These are phyloP conservation scores for Spicauda simplicius DNA, from an alignment of 2,888 invertebrate species.

Conservation along the genomic window DNA sequence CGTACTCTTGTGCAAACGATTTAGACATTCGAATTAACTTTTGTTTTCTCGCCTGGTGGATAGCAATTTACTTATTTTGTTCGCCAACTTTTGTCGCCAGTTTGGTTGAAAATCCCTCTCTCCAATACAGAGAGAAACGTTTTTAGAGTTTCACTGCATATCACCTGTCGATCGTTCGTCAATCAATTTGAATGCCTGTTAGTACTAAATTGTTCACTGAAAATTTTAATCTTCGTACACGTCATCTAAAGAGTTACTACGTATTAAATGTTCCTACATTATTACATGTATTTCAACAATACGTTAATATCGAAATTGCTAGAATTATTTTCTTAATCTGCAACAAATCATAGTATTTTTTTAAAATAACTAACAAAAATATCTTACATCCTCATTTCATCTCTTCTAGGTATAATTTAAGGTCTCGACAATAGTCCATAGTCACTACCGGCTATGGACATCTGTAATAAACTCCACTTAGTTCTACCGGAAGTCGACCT, in stretches of 20 bases:
- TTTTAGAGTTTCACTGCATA: conserved; percentile 3
- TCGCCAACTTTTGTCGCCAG: conserved; percentile 14
- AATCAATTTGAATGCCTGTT: background rate
- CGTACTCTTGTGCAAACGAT: conserved; percentile 57
- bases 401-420: too few relatives aligned
- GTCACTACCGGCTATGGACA: too few relatives aligned
- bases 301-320: too few relatives aligned
- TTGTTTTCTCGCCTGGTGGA: conserved; percentile 34
- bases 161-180: conserved; percentile 10
- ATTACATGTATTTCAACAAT: too few relatives aligned
- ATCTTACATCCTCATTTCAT: background rate
- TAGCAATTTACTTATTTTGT: conserved; percentile 32
- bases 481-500: too few relatives aligned
- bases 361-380: too few relatives aligned
- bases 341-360: too few relatives aligned
- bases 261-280: too few relatives aligned
- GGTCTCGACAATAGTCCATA: too few relatives aligned
- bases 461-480: too few relatives aligned
- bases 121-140: background rate
- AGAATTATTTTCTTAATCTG: too few relatives aligned
- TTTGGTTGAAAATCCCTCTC: conserved; percentile 9
- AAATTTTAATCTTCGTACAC: background rate
- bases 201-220: conserved; percentile 2
- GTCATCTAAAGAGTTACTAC: too few relatives aligned
- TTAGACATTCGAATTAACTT: conserved; percentile 53